Base-by-base conservation (phyloP, 2,113 vertebrate species). In the Phalacrocorax aristotelis region DNA sequence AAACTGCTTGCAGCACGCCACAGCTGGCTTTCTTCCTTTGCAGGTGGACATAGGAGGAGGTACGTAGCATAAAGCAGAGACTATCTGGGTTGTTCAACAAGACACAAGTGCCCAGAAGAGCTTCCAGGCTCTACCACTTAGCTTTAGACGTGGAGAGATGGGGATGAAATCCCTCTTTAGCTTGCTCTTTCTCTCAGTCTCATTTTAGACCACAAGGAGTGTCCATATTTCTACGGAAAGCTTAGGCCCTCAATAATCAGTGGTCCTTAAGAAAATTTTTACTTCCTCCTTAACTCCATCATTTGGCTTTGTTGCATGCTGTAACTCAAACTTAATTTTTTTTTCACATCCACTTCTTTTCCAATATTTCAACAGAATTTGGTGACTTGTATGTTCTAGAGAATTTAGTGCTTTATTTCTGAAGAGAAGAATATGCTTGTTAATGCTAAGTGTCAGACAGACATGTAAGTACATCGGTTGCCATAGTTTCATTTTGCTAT, bases 401-500 rank as follows among this genome's bases (percentile, higher is more conserved):
- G 26, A 84, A 55, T 71, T 81, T 36, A 69, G 52, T 44, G 48
- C 87, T 72, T 78, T 64, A 69, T 79, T 90, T 87, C 52, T 82
- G 52, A 91, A 4, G 3, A 78, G 36, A 71, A 95, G 16, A 90
- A 92, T 60, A 52, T 69, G 49, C 14, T 85, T 79, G 40, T 42
- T 84, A 96, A 80, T 49, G 10, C n/a, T 38, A 46, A 83, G 20
- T 60, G 57, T 76, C 89, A 92, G 40, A 93, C 19, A 71, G 85
- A 75, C n/a, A 76, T 0, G 0, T 62, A 90, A 87, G 38, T 68
- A 38, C 27, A 75, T 54, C 36, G 72, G 74, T 77, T 95, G 54
- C 66, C 66, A 91, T 46, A 75, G 66, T 64, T 96, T 91, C 81
- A 83, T 76, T 91, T 69, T 89, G 40, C 40, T 75, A 30, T 44